Evolutionary conservation across 2,113 vertebrate genomes (phyloP), one percentile per base, ranked within the genome.

Genomic region (Percina caprodes): DNA sequence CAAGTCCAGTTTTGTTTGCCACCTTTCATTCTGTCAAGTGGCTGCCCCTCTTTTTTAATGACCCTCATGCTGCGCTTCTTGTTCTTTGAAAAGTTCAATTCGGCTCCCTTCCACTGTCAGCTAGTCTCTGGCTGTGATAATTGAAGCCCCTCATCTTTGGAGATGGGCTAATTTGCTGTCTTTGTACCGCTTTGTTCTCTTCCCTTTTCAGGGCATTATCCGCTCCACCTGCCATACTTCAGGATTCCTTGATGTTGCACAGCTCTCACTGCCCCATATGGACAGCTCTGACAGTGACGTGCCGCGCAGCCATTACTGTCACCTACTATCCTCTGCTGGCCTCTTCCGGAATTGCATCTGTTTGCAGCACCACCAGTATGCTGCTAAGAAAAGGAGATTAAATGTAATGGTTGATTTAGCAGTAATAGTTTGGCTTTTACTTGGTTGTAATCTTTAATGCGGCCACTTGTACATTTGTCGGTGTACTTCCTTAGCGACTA

Each of bases 311-410:
- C 87, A 80, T n/a, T 4, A 51, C 80, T 92, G 91, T 89, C 74
- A 45, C 46, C 79, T 69, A 85, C 88, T 91, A 89, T 88, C 90
- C 91, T 90, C 93, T 87, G 77, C 84, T 91, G 93, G 86, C 23
- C 15, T 6, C 12, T 1, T 0, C 0, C 0, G 35, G 59, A 9
- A 76, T 4, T 67, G 65, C 88, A 68, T 55, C 15, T 2, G 35
- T 70, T 42, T 30, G 6, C 46, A 62, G 21, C 55, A 19, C 9
- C 79, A 60, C 60, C 35, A 49, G 24, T 3, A 33, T 51, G 21
- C 70, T 14, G 19, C 79, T 45, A n/a, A 55, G 61, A 62, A 70
- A 72, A 74, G 59, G 73, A 71, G 79, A 83, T 88, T 86, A 80
- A 74, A 82, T 49, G 75, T 62, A 76, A 88, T 74, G 76, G 79